A percentile compares a stretch with the other conserved stretches of the same genome.
Conservation (phyloP, 2,113 vertebrate genomes). For the Oreochromis spilurus region DNA sequence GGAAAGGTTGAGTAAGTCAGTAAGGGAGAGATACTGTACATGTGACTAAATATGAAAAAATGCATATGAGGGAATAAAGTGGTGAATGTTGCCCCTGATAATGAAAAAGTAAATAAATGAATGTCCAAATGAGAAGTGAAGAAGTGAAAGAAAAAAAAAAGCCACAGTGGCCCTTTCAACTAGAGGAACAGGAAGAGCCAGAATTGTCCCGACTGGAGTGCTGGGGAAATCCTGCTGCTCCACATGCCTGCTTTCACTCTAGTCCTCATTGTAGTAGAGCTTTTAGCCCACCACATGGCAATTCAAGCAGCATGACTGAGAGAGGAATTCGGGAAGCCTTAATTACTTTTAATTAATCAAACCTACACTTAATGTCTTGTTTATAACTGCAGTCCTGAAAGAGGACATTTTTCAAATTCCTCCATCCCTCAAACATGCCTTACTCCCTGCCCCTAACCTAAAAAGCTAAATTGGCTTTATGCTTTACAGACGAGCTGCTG, state of each 20-base stretch:
- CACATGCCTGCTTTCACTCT: constrained; percentile 14
- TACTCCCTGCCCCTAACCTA: neutral
- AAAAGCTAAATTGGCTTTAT: neutral
- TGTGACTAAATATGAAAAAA: neutral
- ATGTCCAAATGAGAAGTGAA: neutral
- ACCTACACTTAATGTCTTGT: constrained; percentile 41
- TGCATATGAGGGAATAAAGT: neutral
- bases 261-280: constrained; percentile 14
- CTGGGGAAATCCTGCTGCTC: constrained; percentile 43
- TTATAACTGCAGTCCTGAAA: constrained; percentile 23
- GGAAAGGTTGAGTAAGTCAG: neutral
- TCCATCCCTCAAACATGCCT: neutral
- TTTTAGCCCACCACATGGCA: neutral
- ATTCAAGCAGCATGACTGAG: neutral
- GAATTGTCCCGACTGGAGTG: neutral
- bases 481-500: neutral
- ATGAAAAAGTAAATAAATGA: neutral
- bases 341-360: constrained; percentile 24
- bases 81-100: neutral
- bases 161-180: neutral
- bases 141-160: neutral
- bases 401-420: constrained; percentile 51
- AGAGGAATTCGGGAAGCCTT: constrained; percentile 31
- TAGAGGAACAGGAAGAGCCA: constrained; percentile 3
- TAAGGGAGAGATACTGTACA: neutral